Base-by-base conservation (phyloP, 2,797 vertebrate species). In the Antrozous pallidus region DNA sequence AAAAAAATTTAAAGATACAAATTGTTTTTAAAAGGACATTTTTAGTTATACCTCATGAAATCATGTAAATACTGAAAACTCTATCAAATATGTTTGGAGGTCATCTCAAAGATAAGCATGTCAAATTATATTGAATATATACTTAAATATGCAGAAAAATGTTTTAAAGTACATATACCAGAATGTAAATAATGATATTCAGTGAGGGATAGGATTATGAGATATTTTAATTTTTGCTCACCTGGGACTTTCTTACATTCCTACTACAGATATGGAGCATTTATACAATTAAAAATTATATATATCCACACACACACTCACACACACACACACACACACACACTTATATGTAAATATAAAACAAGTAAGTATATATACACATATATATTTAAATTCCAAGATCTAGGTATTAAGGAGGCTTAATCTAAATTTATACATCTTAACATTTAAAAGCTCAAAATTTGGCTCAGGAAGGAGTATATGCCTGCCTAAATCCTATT, bases 371-470 rank as follows among this genome's bases (percentile, higher is more conserved):
- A 75, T 24, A 56, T 16, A 70, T 4, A 49, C 2, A 85, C 2
- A 74, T 12, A 58, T 67, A 42, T 42, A 77, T 87, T 33, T 63
- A 83, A 83, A 93, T 54, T 75, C 54, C 0, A 93, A 45, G 36
- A 74, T 24, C 36, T 71, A 91, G 88, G 22, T 36, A 95, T 38
- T 49, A 78, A 88, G 71, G 45, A 91, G 28, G 56, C 40, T 80
- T 71, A 69, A 80, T 88, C 33, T 89, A 70, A 73, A 88, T 65
- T 5, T 87, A 20, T 3, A 93, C 17, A 90, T 28, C 58, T 93
- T 61, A 79, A 33, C 65, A 81, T 82, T 73, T 73, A 70, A 81
- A 26, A 92, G 80, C 38, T 94, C 61, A 94, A 94, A 85, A n/a
- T 31, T 1, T 78, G 85, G 49, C 65, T 92, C 31, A 61, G 36